Percentiles rank a stretch among this genome's conserved stretches.
These are phyloP conservation scores for Eulemur mongoz DNA, from an alignment of 2,797 vertebrate genomes.

Conservation along the genomic window DNA sequence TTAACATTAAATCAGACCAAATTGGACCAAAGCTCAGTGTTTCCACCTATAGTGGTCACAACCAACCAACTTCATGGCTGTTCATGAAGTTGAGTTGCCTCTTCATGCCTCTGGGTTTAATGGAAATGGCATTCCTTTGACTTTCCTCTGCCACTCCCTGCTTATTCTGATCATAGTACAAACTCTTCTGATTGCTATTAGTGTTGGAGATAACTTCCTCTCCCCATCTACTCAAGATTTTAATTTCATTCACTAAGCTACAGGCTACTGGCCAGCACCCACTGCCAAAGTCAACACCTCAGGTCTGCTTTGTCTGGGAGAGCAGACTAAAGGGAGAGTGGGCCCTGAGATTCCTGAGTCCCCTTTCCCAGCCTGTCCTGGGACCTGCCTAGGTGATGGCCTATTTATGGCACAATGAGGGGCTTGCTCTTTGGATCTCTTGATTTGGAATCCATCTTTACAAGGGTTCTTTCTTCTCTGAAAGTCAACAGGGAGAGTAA, in stretches of 20 bases:
- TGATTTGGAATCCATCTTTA: slow-evolving; percentile 28
- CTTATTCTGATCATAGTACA: background rate
- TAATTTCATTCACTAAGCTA: slow-evolving; percentile 54
- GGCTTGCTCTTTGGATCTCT: background rate
- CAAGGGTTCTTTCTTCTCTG: slow-evolving; percentile 41
- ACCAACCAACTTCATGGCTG: background rate
- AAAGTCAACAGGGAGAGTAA: slow-evolving; percentile 37
- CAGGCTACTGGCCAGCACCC: background rate
- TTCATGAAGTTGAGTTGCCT: background rate
- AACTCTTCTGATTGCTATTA: slow-evolving; percentile 39
- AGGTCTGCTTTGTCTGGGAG: slow-evolving; percentile 58
- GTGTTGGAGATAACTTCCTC: slow-evolving; percentile 29
- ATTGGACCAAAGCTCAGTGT: background rate
- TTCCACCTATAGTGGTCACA: slow-evolving; percentile 2
- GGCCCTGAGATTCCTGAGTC: background rate
- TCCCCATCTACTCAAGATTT: slow-evolving; percentile 40
- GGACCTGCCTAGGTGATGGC: background rate
- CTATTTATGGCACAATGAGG: background rate
- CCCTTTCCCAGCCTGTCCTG: background rate
- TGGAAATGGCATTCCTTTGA: background rate
- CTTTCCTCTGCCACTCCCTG: background rate
- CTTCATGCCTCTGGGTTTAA: background rate
- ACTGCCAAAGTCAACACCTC: slow-evolving; percentile 63
- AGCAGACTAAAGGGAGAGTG: slow-evolving; percentile 31
- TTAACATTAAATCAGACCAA: background rate